Evolutionary conservation across 2,797 vertebrate species (phyloP).

Genomic region (Myripristis murdjan): DNA sequence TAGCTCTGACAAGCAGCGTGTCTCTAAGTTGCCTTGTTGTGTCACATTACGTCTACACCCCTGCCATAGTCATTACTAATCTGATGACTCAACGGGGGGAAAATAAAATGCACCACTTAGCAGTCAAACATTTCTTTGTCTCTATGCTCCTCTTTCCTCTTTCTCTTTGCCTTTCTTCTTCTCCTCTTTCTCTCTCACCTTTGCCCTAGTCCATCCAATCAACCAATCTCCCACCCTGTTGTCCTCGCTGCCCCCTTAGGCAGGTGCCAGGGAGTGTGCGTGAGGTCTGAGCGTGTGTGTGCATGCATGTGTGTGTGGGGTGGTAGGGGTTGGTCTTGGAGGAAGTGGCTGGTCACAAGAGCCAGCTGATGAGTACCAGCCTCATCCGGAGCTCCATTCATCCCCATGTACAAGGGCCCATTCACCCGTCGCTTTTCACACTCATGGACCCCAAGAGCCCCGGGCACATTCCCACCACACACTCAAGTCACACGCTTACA

Average conservation of each 20-base stretch:
- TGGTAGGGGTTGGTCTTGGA: conserved; percentile 52
- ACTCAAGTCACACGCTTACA: conserved; percentile 48
- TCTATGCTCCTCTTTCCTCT: conserved; percentile 3
- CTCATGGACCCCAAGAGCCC: conserved; percentile 46
- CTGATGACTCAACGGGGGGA: conserved; percentile 36
- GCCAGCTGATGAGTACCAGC: conserved; percentile 81
- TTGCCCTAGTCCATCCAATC: conserved; percentile 40
- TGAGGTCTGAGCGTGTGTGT: conserved; percentile 13
- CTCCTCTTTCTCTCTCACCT: conserved; percentile 46
- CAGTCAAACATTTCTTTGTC: not conserved
- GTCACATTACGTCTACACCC: conserved; percentile 33
- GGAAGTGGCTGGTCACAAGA: conserved; percentile 74
- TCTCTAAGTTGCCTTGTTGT: not conserved
- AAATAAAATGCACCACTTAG: conserved; percentile 42
- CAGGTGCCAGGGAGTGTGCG: conserved; percentile 58
- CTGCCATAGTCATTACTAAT: conserved; percentile 39
- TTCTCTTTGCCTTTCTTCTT: not conserved
- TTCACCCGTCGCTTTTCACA: conserved; percentile 80
- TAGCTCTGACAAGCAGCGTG: conserved; percentile 7
- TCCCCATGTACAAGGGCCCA: conserved; percentile 81
- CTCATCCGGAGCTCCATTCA: conserved; percentile 85
- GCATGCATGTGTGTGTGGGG: conserved; percentile 30
- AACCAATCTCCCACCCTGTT: not conserved
- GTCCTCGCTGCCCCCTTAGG: conserved; percentile 31
- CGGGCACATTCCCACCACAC: conserved; percentile 51